Percentiles rank a stretch among this genome's conserved stretches.
Conservation (phyloP, 2,797 vertebrate genomes). For the Mormyrus hasselquistii region DNA sequence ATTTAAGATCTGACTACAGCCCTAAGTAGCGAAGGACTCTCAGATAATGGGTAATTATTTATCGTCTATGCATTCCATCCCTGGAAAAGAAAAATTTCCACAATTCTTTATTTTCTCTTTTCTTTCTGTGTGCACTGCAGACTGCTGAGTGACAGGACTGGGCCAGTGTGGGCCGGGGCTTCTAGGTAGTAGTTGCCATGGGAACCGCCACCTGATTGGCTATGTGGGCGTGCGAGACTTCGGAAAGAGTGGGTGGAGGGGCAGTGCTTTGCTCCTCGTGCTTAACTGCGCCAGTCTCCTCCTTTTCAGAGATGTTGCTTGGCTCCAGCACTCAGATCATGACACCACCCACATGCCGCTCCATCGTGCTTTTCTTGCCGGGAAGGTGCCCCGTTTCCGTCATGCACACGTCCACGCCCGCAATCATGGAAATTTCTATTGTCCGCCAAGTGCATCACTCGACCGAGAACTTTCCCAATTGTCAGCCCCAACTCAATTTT, state of each 20-base stretch:
- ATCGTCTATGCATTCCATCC: conserved; percentile 6
- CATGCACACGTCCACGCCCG: neutral
- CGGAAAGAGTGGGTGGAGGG: conserved; percentile 18
- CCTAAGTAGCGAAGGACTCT: neutral
- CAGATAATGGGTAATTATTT: neutral
- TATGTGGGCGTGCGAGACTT: conserved; percentile 20
- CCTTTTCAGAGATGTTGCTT: neutral
- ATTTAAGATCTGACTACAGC: neutral
- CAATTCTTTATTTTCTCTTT: conserved; percentile 21
- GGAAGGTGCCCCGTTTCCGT: neutral
- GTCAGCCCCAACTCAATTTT: neutral
- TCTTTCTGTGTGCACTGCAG: neutral
- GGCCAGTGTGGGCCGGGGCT: conserved; percentile 24
- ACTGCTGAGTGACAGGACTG: conserved; percentile 23
- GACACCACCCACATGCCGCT: neutral
- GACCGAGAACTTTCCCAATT: neutral
- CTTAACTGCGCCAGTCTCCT: conserved; percentile 7
- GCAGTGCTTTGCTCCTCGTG: conserved; percentile 21
- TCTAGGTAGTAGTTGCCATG: conserved; percentile 31
- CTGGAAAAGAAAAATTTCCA: conserved; percentile 12
- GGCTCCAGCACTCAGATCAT: neutral
- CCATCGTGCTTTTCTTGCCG: neutral
- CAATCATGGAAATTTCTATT: neutral
- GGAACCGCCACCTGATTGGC: conserved; percentile 36
- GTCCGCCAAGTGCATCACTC: neutral